Evolutionary conservation across 1,140 invertebrate species (phyloP), one percentile per base, ranked within the genome.

Genomic region (Lasioglossum albipes): DNA sequence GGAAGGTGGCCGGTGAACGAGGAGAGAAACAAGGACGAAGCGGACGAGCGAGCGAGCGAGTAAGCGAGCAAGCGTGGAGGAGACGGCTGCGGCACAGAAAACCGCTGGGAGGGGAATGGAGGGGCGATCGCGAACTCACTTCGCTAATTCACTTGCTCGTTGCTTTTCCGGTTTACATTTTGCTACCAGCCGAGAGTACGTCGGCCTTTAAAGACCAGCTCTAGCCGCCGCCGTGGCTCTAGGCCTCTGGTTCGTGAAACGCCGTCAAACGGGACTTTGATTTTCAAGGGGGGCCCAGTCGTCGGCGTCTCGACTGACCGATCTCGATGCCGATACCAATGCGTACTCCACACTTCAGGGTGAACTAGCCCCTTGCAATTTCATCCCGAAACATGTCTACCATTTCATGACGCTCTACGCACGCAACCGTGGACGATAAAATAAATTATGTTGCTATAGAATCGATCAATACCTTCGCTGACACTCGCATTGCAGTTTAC

Each of bases 121-220:
- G 78, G 80, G 81, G 81, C 86, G 68, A 88, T 84, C 82, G 86
- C 77, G 81, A 89, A 90, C 87, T 89, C 88, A 87, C 89, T 89
- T 89, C 83, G 90, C 89, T 90, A 91, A 91, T 91, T 91, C 89
- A 91, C 90, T 91, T 89, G 88, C 81, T 89, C 84, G 82, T 85
- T 85, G 84, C 88, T 90, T 92, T 92, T 92, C 89, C 91, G 89
- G 90, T 90, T 90, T 88, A 89, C 90, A 89, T 91, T 88, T 86
- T 81, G 70, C 80, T 83, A 82, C 72, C 85, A 78, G 82, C 80
- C 81, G 78, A 81, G 82, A 81, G 86, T 87, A 79, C 85, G 83
- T 89, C 87, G 85, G 83, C 86, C 89, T 87, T 88, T 89, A 72
- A 81, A 87, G 67, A 73, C 61, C 31, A 66, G 75, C 72, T 79